Percentiles rank a stretch among this genome's conserved stretches.
These are phyloP conservation scores for Alloplasta piceator DNA, from an alignment of 2,888 invertebrate species.

Conservation along the genomic window DNA sequence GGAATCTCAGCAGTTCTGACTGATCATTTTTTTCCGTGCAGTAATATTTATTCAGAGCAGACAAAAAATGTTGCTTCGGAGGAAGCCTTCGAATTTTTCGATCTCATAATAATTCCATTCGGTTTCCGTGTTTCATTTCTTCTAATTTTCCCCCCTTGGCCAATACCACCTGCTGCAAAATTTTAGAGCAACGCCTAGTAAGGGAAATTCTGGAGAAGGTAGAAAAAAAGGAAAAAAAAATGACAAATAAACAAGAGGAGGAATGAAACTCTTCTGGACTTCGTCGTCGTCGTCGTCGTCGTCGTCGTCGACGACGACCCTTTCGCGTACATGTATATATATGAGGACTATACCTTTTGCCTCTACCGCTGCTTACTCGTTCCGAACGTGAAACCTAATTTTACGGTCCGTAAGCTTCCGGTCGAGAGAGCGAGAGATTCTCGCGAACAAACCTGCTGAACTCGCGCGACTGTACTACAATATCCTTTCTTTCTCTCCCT, in stretches of 20 bases:
- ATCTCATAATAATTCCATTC: neutral
- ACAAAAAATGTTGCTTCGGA: neutral
- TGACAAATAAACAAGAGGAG: slow-evolving; percentile 10
- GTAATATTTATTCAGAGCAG: too few relatives aligned
- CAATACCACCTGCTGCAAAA: slow-evolving; percentile 35
- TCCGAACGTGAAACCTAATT: slow-evolving; percentile 71
- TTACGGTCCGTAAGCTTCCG: slow-evolving; percentile 71
- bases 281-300: slow-evolving; percentile 26
- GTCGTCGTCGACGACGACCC: slow-evolving; percentile 49
- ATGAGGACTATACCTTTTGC: slow-evolving; percentile 26
- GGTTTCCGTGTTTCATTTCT: slow-evolving; percentile 28
- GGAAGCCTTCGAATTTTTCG: neutral
- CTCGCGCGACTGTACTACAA: slow-evolving; percentile 59
- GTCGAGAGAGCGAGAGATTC: slow-evolving; percentile 52
- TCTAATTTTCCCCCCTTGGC: slow-evolving; percentile 32
- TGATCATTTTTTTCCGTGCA: too few relatives aligned
- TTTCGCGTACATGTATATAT: slow-evolving; percentile 33
- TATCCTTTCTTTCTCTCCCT: slow-evolving; percentile 40
- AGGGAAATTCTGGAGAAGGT: slow-evolving; percentile 50
- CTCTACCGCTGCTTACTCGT: slow-evolving; percentile 57
- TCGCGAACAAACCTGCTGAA: slow-evolving; percentile 67
- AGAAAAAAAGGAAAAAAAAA: slow-evolving; percentile 8
- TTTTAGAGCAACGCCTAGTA: slow-evolving; percentile 42
- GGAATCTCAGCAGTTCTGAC: too few relatives aligned
- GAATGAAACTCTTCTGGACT: slow-evolving; percentile 47